phyloP scores from a whole-genome alignment of 64 coral and sea anemone genomes.

The Montipora efflorescens region DNA sequence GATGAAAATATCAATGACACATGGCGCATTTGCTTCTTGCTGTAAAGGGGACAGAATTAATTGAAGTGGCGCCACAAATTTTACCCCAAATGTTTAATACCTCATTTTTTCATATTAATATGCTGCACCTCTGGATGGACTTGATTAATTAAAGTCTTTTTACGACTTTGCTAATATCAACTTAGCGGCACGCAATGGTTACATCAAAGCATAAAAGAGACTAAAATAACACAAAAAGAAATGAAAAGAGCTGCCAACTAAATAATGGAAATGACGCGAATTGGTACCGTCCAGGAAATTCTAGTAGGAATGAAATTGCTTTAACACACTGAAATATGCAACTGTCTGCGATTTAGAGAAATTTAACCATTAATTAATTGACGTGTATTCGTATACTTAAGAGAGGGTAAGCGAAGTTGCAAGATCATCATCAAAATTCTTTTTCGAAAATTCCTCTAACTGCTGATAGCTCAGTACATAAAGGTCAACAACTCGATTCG shows the following conservation, averaged over 20 bases:
- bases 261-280: too few species aligned
- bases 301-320: not conserved
- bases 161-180: not conserved
- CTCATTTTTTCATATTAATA: not conserved
- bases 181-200: too few species aligned
- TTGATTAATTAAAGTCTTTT: not conserved
- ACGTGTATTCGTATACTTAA: not conserved
- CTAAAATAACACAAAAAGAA: too few species aligned
- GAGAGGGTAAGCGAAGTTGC: too few species aligned
- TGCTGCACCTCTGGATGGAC: not conserved
- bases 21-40: too few species aligned
- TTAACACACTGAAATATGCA: not conserved
- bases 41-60: too few species aligned
- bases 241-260: not conserved
- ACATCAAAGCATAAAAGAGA: too few species aligned
- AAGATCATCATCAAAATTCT: too few species aligned
- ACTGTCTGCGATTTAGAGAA: not conserved
- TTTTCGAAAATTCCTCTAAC: not conserved
- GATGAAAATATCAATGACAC: too few species aligned
- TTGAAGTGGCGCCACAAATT: too few species aligned
- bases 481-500: too few species aligned
- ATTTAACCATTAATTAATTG: not conserved
- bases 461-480: not conserved
- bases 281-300: too few species aligned
- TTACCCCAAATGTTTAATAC: not conserved